These are phyloP conservation scores for Ericerus pela DNA, from an alignment of 1,140 invertebrate species.

Conservation along the genomic window DNA sequence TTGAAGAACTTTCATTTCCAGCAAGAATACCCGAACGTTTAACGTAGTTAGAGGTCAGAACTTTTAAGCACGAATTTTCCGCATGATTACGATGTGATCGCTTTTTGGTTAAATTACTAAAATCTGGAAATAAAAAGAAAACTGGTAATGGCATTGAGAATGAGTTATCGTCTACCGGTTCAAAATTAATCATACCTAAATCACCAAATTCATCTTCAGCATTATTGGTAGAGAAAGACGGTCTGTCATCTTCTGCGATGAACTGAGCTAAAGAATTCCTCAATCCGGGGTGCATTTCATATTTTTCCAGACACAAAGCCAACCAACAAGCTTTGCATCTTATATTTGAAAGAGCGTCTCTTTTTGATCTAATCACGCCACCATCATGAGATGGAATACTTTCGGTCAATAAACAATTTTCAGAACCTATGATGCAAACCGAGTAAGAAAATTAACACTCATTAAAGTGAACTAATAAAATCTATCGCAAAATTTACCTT, in stretches of 20 bases:
- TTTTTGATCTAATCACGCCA: not conserved
- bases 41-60: not conserved
- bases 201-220: not conserved
- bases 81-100: not conserved
- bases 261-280: conserved; percentile 23
- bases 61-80: not conserved
- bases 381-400: not conserved
- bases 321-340: conserved; percentile 72
- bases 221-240: conserved; percentile 20
- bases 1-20: not conserved
- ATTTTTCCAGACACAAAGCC: conserved; percentile 61
- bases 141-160: too few species aligned
- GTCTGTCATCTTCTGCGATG: conserved; percentile 39
- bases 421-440: conserved; percentile 1
- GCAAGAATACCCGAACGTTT: not conserved
- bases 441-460: not conserved
- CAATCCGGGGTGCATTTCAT: conserved; percentile 42
- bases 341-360: conserved; percentile 21
- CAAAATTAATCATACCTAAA: too few species aligned
- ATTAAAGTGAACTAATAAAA: not conserved
- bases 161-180: too few species aligned
- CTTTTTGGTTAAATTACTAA: not conserved
- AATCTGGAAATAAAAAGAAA: not conserved
- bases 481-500: not conserved
- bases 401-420: not conserved